These are phyloP conservation scores for Dasyprocta punctata DNA, from an alignment of 2,113 vertebrate genomes.

Conservation along the genomic window DNA sequence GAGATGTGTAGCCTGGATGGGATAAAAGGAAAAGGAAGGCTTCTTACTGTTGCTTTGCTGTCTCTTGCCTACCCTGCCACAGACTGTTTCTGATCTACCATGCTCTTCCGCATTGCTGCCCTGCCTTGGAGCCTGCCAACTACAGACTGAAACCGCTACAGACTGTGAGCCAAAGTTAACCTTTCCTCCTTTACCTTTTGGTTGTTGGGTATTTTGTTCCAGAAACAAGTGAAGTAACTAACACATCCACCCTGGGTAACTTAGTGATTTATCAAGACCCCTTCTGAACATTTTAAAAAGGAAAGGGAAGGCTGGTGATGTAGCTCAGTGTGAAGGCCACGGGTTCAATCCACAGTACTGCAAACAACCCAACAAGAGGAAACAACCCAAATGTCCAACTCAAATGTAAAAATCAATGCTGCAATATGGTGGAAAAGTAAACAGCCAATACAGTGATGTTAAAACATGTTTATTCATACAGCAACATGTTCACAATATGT, in stretches of 20 bases:
- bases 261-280: background rate
- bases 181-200: background rate
- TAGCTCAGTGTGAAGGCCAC: background rate
- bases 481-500: background rate
- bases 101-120: background rate
- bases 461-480: background rate
- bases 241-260: background rate
- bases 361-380: background rate
- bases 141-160: background rate
- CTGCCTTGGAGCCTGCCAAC: background rate
- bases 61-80: background rate
- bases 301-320: background rate
- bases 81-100: background rate
- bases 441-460: constrained; percentile 6
- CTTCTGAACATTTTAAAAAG: background rate
- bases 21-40: background rate
- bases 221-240: background rate
- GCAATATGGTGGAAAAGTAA: background rate
- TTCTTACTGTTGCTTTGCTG: background rate
- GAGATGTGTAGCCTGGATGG: background rate
- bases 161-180: background rate
- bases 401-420: background rate
- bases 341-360: background rate
- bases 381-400: background rate
- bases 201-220: background rate